Evolutionary conservation across 1,140 invertebrate species (phyloP), one percentile per base, ranked within the genome.

Genomic region (Varroa destructor): DNA sequence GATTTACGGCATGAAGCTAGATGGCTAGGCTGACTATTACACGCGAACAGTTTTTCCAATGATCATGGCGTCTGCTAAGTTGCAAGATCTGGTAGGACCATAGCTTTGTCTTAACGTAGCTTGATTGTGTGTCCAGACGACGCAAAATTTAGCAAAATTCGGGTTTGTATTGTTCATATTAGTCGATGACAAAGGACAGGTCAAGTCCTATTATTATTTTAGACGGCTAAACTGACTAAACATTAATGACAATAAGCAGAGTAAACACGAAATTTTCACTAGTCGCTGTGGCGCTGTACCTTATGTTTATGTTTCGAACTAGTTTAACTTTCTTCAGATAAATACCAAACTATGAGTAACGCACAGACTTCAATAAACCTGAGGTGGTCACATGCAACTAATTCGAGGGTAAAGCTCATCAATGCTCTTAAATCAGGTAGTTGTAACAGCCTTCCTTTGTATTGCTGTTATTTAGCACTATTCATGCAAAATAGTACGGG

Each of bases 351-450:
- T 12, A 67, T 67, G 61, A 40, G 12, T 10, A 12, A 2, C 14
- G 12, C 40, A 14, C 1, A 37, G 2, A 46, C 40, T 46, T 2
- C 61, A 36, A 2, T 46, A n/a, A 37, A 12, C 12, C 10, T 67
- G 3, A 1, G 36, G 40, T 67, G 61, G 61, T 67, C 61, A 14
- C 61, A 67, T 46, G 61, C 61, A 8, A 67, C 61, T 4, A 67
- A 67, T 40, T 67, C 61, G 61, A n/a, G 61, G n/a, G 46, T 14
- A 37, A 40, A 67, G 40, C 61, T 67, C 10, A 1, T 14, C 40
- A 37, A n/a, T 12, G 61, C 61, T 5, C 12, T 67, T 4, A 12
- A 40, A 4, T 67, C 61, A 40, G 61, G 61, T 67, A 25, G 40
- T 37, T 67, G 12, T 58, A 36, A 5, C 3, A 12, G 3, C 3